Conservation (phyloP, 2,113 vertebrate species). For the Actenoides lindsayi region DNA sequence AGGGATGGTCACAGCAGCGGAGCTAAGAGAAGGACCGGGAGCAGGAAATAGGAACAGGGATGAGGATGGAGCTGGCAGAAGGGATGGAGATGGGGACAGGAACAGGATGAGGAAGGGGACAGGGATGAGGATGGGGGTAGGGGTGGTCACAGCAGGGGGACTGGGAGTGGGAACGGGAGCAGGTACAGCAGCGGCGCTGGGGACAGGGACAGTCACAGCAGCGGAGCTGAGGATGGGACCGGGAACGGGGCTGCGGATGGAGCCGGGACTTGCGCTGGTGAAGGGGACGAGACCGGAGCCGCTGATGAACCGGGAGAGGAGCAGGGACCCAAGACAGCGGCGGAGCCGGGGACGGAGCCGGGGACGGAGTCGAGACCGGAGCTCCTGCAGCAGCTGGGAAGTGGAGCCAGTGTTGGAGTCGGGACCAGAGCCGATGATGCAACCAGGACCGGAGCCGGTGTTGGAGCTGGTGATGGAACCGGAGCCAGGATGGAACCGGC, state of each 20-base stretch:
- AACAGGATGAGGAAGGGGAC: neutral
- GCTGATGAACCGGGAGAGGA: neutral
- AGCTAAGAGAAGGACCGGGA: neutral
- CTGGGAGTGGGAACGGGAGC: neutral
- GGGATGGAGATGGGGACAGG: neutral
- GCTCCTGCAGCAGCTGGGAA: neutral
- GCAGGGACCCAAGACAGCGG: neutral
- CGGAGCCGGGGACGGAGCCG: neutral
- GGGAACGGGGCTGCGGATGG: neutral
- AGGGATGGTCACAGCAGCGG: no score
- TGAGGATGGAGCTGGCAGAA: neutral
- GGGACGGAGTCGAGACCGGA: neutral
- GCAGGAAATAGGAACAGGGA: no score
- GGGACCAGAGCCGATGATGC: neutral
- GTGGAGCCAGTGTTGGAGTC: neutral
- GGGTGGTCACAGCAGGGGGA: neutral
- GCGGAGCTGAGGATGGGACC: neutral
- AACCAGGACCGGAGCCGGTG: neutral
- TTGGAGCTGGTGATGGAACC: neutral
- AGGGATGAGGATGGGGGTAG: neutral
- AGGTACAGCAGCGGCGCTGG: neutral
- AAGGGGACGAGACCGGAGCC: neutral
- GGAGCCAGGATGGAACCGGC: neutral
- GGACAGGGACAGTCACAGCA: neutral
- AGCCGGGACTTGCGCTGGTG: neutral